Evolutionary conservation across 2,888 invertebrate species (phyloP).

Genomic region (Nebria salina): DNA sequence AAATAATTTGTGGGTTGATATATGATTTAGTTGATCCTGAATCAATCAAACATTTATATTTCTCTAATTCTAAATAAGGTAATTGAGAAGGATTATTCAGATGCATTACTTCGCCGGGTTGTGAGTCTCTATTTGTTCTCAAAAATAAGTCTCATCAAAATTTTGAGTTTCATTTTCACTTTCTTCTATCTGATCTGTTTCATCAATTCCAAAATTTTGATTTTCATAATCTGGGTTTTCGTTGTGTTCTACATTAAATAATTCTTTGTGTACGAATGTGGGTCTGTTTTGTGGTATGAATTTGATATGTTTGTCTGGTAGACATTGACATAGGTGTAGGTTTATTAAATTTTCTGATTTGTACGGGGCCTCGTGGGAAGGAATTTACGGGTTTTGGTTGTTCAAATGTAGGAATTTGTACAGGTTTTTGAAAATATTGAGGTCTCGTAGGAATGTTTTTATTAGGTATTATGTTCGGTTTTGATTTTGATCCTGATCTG

Average conservation of each 20-base stretch:
- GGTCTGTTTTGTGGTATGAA: background rate
- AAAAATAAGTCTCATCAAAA: background rate
- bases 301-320: conserved; percentile 5
- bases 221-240: background rate
- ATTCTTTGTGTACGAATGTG: background rate
- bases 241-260: background rate
- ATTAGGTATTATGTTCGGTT: background rate
- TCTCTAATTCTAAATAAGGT: conserved; percentile 9
- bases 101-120: conserved; percentile 3
- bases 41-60: conserved; percentile 20
- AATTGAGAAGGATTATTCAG: background rate
- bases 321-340: conserved; percentile 13
- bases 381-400: background rate
- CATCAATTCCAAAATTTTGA: background rate
- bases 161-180: background rate
- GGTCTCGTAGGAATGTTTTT: background rate
- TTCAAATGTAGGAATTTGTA: background rate
- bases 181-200: background rate
- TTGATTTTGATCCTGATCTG: background rate
- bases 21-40: conserved; percentile 15
- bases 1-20: conserved; percentile 3
- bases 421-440: background rate
- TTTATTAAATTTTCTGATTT: background rate
- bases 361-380: background rate
- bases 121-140: background rate